A percentile compares a stretch with the other conserved stretches of the same genome.
Evolutionary conservation across 2,888 invertebrate genomes (phyloP).

Genomic region (Capitulum mitella): DNA sequence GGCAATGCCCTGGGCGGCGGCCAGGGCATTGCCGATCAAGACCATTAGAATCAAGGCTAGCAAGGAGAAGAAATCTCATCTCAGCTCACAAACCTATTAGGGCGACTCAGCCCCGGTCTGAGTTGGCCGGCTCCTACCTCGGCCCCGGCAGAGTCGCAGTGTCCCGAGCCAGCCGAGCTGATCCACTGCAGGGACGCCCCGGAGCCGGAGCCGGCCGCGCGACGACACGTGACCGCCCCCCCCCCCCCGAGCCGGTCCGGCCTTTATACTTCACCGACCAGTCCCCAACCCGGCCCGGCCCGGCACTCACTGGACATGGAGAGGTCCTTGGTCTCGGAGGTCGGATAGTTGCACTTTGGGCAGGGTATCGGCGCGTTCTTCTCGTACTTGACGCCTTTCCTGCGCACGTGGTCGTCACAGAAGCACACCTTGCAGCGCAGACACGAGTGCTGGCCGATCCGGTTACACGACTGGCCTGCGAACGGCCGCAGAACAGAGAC

Average conservation of each 20-base stretch:
- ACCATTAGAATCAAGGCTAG: no score
- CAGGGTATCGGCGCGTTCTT: slow-evolving; percentile 79
- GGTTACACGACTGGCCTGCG: slow-evolving; percentile 85
- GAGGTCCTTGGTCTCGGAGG: slow-evolving; percentile 87
- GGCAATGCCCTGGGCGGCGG: no score
- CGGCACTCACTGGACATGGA: slow-evolving; percentile 79
- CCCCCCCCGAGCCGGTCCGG: not conserved
- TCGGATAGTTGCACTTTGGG: slow-evolving; percentile 87
- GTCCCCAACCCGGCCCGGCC: not conserved
- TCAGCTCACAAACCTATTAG: no score
- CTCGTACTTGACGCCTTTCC: slow-evolving; percentile 82
- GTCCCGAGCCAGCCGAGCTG: not conserved
- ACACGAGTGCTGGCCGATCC: slow-evolving; percentile 89
- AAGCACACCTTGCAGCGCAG: slow-evolving; percentile 91
- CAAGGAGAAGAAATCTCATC: no score
- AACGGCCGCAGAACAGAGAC: no score
- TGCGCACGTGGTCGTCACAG: slow-evolving; percentile 90
- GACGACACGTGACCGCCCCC: no score
- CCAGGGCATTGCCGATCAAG: no score
- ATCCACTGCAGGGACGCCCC: no score
- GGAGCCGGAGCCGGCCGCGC: no score
- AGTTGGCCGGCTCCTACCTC: not conserved
- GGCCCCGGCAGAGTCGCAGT: not conserved
- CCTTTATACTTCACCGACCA: not conserved
- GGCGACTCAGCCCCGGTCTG: no score